Evolutionary conservation across 2,888 invertebrate species (phyloP).

Genomic region (Seira sanloemensis): DNA sequence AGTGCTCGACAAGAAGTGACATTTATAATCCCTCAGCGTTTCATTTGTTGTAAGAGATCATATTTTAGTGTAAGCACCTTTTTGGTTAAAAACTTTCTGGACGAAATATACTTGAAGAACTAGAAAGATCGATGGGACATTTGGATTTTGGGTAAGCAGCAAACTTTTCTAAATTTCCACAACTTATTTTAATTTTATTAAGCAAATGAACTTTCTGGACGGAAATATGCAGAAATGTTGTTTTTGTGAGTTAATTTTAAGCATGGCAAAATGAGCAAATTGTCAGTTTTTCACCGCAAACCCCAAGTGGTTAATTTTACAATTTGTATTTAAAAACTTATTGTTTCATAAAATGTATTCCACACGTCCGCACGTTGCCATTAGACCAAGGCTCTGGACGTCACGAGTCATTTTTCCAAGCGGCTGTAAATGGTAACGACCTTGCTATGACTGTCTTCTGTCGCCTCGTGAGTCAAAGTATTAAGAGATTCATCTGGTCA

Average conservation of each 20-base stretch:
- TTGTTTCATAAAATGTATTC: neutral
- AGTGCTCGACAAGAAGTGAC: neutral
- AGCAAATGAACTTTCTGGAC: too few species aligned
- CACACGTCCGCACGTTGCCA: too few species aligned
- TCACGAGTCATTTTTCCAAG: slow-evolving; percentile 45
- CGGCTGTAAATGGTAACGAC: slow-evolving; percentile 50
- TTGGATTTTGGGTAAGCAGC: slow-evolving; percentile 65
- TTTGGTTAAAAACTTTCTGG: too few species aligned
- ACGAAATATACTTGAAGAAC: slow-evolving; percentile 8
- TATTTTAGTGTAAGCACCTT: neutral
- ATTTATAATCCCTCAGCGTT: neutral
- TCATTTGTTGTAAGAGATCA: too few species aligned
- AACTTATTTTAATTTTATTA: too few species aligned
- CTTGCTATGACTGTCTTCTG: slow-evolving; percentile 24
- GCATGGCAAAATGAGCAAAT: too few species aligned
- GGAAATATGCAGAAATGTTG: too few species aligned
- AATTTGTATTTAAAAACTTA: neutral
- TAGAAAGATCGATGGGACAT: slow-evolving; percentile 66
- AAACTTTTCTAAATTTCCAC: too few species aligned
- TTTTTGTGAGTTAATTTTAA: too few species aligned
- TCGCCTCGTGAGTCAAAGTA: neutral
- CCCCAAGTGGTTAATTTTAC: neutral
- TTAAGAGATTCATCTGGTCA: too few species aligned
- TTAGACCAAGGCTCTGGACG: slow-evolving; percentile 49
- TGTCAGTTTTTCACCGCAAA: too few species aligned